phyloP scores from a whole-genome alignment of 2,888 invertebrate genomes.

The Drosophila parthenogenetica region DNA sequence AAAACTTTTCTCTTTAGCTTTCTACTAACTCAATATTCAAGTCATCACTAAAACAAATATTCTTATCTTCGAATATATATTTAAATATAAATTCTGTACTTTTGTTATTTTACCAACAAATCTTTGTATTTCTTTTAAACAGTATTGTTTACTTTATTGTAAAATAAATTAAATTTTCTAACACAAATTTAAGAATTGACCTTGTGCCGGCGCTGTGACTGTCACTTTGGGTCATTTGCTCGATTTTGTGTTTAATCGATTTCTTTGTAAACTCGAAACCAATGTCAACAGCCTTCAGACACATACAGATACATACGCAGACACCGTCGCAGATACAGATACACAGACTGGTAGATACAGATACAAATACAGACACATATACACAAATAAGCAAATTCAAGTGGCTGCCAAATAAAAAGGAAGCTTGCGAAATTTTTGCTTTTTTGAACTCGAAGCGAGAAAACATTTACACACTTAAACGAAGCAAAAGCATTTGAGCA shows the following conservation, averaged over 20 bases:
- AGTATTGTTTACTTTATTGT: constrained; percentile 22
- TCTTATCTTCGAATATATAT: background rate
- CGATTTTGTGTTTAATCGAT: constrained; percentile 82
- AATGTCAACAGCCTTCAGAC: constrained; percentile 82
- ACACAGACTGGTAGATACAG: constrained; percentile 19
- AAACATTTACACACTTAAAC: constrained; percentile 80
- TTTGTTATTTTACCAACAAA: background rate
- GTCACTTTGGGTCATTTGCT: constrained; percentile 77
- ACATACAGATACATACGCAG: constrained; percentile 33
- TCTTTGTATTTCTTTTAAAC: constrained; percentile 36
- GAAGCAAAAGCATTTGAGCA: constrained; percentile 69
- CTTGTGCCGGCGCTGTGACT: constrained; percentile 50
- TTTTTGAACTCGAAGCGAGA: constrained; percentile 62
- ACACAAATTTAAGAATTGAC: constrained; percentile 52
- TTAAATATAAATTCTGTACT: background rate
- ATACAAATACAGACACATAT: constrained; percentile 37
- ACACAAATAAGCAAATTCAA: constrained; percentile 63
- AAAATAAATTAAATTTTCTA: constrained; percentile 22
- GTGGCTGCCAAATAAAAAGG: constrained; percentile 62
- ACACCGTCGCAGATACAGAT: constrained; percentile 28
- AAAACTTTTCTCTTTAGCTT: background rate
- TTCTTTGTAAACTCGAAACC: constrained; percentile 83
- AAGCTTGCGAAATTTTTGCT: constrained; percentile 55
- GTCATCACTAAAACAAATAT: background rate
- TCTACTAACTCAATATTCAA: background rate